phyloP scores from a whole-genome alignment of 1,140 invertebrate species.

The Achatina immaculata region DNA sequence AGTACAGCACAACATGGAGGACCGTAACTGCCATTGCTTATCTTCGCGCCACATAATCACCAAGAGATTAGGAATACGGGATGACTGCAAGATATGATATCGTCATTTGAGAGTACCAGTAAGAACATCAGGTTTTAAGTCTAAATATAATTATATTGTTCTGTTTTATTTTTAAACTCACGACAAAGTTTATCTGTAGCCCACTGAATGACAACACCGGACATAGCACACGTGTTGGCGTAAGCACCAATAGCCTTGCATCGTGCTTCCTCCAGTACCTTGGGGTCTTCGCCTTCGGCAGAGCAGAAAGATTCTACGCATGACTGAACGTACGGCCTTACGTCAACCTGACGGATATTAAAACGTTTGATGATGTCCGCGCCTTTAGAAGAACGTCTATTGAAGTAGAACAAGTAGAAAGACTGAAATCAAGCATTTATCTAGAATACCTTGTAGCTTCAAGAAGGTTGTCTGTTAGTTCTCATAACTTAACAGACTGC shows the following conservation, averaged over 20 bases:
- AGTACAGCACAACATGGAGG: too few relatives aligned
- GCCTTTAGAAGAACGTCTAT: neutral
- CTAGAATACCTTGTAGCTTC: too few relatives aligned
- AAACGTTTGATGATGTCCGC: neutral
- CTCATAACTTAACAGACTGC: too few relatives aligned
- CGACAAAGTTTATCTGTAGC: neutral
- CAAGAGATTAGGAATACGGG: too few relatives aligned
- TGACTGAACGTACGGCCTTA: neutral
- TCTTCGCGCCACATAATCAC: too few relatives aligned
- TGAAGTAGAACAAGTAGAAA: too few relatives aligned
- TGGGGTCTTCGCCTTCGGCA: neutral
- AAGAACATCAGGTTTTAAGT: too few relatives aligned
- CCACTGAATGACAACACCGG: neutral
- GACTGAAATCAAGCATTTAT: too few relatives aligned
- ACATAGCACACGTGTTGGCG: neutral
- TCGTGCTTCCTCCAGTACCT: neutral
- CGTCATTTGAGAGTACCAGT: too few relatives aligned
- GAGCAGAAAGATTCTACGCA: neutral
- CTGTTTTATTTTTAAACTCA: neutral
- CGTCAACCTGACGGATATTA: neutral
- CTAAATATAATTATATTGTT: neutral
- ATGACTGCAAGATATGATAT: too few relatives aligned
- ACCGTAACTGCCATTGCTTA: too few relatives aligned
- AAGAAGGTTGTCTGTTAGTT: too few relatives aligned
- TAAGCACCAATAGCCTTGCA: slow-evolving; percentile 8